Evolutionary conservation across 2,888 invertebrate species (phyloP), one percentile per base, ranked within the genome.

Genomic region (Ectemnius lituratus): DNA sequence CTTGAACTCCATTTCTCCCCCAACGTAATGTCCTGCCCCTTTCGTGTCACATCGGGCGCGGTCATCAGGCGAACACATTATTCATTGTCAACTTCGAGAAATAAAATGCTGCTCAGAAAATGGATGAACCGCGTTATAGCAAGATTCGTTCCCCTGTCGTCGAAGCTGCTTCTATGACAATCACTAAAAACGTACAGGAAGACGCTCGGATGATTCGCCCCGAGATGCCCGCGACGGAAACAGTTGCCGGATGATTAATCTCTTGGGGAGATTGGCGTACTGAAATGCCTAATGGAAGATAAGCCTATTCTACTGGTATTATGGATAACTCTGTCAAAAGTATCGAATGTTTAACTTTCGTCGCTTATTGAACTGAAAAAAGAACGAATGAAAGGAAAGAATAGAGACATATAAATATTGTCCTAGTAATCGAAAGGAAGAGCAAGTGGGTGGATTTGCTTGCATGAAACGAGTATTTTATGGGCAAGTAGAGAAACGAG

Each of bases 301-400:
- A 84, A 82, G 82, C 83, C 83, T 87, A 87, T 88, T 88, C 88
- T 88, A 87, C 87, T 74, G 87, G 87, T 88, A 89, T 89, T 88
- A 89, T 86, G 86, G 84, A 83, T 84, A 87, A 37, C 37, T 23
- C 8, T 37, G 37, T 37, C 37, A 37, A 11, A 37, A 37, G 8
- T 37, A 11, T 37, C 37, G 11, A 37, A 37, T 37, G 11, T 37
- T 37, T 37, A 2, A 37, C 37, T 8, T 37, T 37, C 37, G 2
- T 37, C 8, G 11, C 37, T 37, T 37, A 37, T 2, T 37, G 8
- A 6, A 37, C 37, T 11, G 8, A 6, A 37, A 11, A 11, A 37
- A 37, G 3, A 23, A 3, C 23, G 3, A 23, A 23, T 23, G 37
- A 8, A 4, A 37, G 37, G 14, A 16, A 11, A 52, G 16, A 4